A percentile compares a stretch with the other conserved stretches of the same genome.
These are phyloP conservation scores for Tachina lurida DNA, from an alignment of 2,888 invertebrate species.

Conservation along the genomic window DNA sequence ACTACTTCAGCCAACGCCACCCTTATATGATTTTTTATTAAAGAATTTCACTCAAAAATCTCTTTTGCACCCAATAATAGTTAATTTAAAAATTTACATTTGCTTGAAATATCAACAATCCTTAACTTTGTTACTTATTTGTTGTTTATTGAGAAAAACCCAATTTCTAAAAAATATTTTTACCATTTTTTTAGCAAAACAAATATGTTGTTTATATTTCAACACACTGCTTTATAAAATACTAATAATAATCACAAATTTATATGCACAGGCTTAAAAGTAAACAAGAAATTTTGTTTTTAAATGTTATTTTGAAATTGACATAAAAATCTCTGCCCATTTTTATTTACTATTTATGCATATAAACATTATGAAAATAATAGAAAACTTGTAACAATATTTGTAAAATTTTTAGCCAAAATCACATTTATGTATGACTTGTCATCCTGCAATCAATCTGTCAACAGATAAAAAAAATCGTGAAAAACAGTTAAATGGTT, in stretches of 20 bases:
- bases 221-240: no score
- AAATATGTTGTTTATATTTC: background rate
- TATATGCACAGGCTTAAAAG: constrained; percentile 17
- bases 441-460: constrained; percentile 64
- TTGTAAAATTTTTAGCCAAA: constrained; percentile 25
- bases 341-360: background rate
- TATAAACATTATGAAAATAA: constrained; percentile 38
- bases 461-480: constrained; percentile 46
- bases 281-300: constrained; percentile 15
- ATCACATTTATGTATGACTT: constrained; percentile 41
- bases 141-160: no score
- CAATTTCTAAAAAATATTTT: no score
- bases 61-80: no score
- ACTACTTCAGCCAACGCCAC: no score
- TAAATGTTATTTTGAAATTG: background rate
- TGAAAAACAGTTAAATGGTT: constrained; percentile 14
- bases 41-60: no score
- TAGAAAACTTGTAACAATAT: constrained; percentile 20
- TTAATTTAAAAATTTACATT: no score
- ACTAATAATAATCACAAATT: background rate
- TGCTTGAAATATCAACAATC: no score
- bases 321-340: background rate
- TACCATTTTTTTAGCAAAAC: background rate
- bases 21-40: no score
- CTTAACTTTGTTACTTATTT: no score